Base-by-base conservation (phyloP, 2,888 invertebrate species). In the Himalopsyche tibetana region DNA sequence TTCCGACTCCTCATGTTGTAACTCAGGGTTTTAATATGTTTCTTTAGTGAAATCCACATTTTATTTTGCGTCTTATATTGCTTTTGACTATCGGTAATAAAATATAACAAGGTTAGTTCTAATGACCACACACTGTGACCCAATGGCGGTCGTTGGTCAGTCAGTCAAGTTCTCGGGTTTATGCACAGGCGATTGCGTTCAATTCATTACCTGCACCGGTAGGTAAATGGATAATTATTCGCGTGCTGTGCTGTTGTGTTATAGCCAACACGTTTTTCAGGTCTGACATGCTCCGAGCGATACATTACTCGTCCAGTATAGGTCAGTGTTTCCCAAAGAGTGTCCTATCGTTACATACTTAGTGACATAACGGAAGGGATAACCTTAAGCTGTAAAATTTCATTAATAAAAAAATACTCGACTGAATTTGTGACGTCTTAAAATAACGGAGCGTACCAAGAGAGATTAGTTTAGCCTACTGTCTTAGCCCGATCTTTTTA, bases 301-400 rank as follows among this genome's bases (percentile, higher is more conserved):
- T 74, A 12, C 36, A 74, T 74, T 74, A 74, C 36, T 38, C 74
- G 74, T 74, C 15, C 74, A 74, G 74, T 74, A 74, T 74, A 74
- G 74, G 74, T 74, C 74, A 74, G 74, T 74, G 74, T 74, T 74
- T 74, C 74, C 74, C 74, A 74, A 74, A 74, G 74, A 74, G 74
- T 74, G 74, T 74, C 4, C 74, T 36, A 74, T 38, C 74, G 15
- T 74, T 36, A 74, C 36, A 74, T 74, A 51, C 51, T 51, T 51
- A 51, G 45, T 51, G 51, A 51, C 51, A 51, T 51, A 51, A 51
- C 51, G 15, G 51, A 51, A 3, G 51, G 15, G 12, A 15, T 4
- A 51, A 51, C 4, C 8, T 4, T 0, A 15, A 3, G 8, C 15
- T 15, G 15, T 51, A 51, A 4, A 15, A 2, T 0, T 1, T 4